These are phyloP conservation scores for Cathartes aura DNA, from an alignment of 2,113 vertebrate species.

Conservation along the genomic window DNA sequence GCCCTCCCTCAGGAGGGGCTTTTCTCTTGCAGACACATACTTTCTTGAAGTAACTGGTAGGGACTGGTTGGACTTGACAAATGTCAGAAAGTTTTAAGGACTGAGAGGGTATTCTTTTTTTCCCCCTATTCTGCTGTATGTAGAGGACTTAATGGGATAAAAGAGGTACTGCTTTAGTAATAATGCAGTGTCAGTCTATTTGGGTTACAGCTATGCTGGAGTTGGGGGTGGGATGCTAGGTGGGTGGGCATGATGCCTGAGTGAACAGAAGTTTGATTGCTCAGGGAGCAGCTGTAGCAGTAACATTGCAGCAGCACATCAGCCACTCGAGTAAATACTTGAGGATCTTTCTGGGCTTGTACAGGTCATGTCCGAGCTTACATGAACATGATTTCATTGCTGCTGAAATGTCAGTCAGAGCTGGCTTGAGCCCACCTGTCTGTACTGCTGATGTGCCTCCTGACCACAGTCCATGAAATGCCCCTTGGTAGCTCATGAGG, in stretches of 20 bases:
- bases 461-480: fast-evolving
- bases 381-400: not conserved
- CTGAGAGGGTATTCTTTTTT: not conserved
- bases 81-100: not conserved
- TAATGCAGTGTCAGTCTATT: not conserved
- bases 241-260: no score
- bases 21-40: not conserved
- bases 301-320: not conserved
- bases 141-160: not conserved
- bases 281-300: not conserved
- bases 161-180: not conserved
- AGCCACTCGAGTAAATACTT: not conserved
- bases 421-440: not conserved
- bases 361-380: not conserved
- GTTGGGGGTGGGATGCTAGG: not conserved
- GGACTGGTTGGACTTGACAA: not conserved
- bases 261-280: not conserved
- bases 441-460: not conserved
- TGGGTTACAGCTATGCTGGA: not conserved
- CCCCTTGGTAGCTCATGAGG: not conserved
- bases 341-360: not conserved
- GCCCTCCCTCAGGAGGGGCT: not conserved
- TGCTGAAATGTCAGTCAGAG: not conserved
- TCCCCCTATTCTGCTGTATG: fast-evolving
- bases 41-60: not conserved